Base-by-base conservation (phyloP, 1,140 invertebrate genomes). In the Bombus huntii region DNA sequence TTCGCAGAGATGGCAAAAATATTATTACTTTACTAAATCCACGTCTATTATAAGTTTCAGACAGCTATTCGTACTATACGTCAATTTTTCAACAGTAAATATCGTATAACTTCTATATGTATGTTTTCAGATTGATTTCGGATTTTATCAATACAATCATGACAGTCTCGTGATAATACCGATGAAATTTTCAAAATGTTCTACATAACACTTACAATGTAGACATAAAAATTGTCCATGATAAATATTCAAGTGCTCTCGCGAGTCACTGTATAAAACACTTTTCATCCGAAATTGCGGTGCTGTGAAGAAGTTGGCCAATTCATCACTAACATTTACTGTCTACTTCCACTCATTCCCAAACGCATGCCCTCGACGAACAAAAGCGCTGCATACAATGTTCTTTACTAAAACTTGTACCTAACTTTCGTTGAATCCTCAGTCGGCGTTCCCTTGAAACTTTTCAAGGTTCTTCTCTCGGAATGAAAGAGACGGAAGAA, bases 311-410 rank as follows among this genome's bases (percentile, higher is more conserved):
- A 74, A 74, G n/a, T 75, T 66, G 4, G 9, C 37, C 57, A 65
- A 75, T 65, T 82, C 25, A 66, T 66, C 57, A 76, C 42, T n/a
- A 42, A 65, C 57, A 83, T 62, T 74, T 47, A 44, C 3, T 22
- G 57, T 65, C 59, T 73, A 44, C 57, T 47, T 74, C 1, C 39
- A 12, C 25, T 34, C 22, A 25, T 34, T 28, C 9, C 15, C 4
- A 18, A 73, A 34, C 12, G 25, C 31, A 37, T 65, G 18, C 37
- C 25, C 34, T 4, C 66, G 31, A 5, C 18, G 31, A 47, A 83
- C 81, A 76, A 83, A 77, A 77, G 81, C 70, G 37, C 5, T 31
- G 31, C 28, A 39, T 42, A 22, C 53, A 81, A 37, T 34, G n/a
- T 31, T 37, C 59, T 39, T 25, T 9, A 9, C 31, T 31, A 37